These are phyloP conservation scores for Eupsilia transversa DNA, from an alignment of 2,888 invertebrate genomes.

Conservation along the genomic window DNA sequence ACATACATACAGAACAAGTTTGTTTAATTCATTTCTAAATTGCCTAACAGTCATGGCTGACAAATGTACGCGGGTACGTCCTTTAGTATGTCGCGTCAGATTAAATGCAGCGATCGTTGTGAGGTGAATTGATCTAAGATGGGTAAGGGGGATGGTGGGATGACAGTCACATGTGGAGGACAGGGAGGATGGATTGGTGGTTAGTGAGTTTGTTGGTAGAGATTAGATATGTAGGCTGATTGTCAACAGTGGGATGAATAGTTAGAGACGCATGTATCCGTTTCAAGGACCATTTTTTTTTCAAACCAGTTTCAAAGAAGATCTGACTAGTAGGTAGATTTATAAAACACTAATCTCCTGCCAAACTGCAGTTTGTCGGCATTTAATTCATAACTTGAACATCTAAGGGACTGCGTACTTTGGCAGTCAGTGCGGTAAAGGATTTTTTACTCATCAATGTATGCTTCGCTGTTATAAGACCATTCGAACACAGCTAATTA, in stretches of 20 bases:
- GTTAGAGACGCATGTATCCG: neutral
- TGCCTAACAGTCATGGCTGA: conserved; percentile 64
- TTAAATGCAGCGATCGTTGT: conserved; percentile 72
- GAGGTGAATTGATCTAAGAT: conserved; percentile 74
- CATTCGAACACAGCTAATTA: neutral
- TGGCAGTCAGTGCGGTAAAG: neutral
- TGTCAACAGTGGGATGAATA: conserved; percentile 25
- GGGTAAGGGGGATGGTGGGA: conserved; percentile 55
- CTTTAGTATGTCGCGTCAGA: conserved; percentile 76
- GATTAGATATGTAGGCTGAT: conserved; percentile 39
- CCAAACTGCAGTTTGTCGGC: neutral
- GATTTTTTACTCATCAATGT: too few species aligned
- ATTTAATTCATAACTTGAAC: too few species aligned
- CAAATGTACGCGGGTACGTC: conserved; percentile 76
- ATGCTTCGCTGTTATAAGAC: neutral
- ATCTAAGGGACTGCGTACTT: neutral
- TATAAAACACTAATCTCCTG: too few species aligned
- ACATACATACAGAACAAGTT: conserved; percentile 10
- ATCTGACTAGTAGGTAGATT: too few species aligned
- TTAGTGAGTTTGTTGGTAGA: conserved; percentile 17
- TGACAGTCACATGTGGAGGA: conserved; percentile 17
- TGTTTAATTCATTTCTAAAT: conserved; percentile 43
- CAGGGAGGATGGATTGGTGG: conserved; percentile 44
- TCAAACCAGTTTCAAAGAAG: neutral
- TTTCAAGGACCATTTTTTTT: neutral